Evolutionary conservation across 2,113 vertebrate genomes (phyloP).

Genomic region (Erythrolamprus reginae): DNA sequence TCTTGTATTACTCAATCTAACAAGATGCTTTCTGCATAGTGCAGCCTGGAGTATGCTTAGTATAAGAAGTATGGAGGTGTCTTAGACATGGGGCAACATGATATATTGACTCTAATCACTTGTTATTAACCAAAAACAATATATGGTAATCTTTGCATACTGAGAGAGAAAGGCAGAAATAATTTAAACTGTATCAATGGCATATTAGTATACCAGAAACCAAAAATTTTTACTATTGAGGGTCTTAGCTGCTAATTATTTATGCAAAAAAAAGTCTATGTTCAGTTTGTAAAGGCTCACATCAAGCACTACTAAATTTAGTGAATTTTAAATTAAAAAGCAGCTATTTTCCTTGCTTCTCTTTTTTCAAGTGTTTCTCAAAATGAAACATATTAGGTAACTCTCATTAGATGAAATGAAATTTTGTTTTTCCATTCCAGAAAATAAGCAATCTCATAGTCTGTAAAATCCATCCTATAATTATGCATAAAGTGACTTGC

Average conservation of each 20-base stretch:
- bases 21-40: too few species aligned
- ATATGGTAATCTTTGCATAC: not conserved
- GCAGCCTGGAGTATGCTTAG: too few species aligned
- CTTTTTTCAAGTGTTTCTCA: not conserved
- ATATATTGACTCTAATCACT: not conserved
- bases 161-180: not conserved
- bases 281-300: constrained; percentile 17
- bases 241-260: constrained; percentile 24
- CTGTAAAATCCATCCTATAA: not conserved
- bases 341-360: not conserved
- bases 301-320: not conserved
- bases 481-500: not conserved
- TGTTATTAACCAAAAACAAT: not conserved
- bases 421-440: not conserved
- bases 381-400: not conserved
- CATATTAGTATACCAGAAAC: constrained; percentile 12
- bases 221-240: constrained; percentile 25
- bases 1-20: too few species aligned
- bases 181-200: not conserved
- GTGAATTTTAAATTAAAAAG: not conserved
- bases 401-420: not conserved
- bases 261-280: constrained; percentile 24
- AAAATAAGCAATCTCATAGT: constrained; percentile 10
- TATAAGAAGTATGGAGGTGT: too few species aligned
- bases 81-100: too few species aligned